Conservation (phyloP, 2,113 vertebrate genomes). For the Bubalus kerabau region DNA sequence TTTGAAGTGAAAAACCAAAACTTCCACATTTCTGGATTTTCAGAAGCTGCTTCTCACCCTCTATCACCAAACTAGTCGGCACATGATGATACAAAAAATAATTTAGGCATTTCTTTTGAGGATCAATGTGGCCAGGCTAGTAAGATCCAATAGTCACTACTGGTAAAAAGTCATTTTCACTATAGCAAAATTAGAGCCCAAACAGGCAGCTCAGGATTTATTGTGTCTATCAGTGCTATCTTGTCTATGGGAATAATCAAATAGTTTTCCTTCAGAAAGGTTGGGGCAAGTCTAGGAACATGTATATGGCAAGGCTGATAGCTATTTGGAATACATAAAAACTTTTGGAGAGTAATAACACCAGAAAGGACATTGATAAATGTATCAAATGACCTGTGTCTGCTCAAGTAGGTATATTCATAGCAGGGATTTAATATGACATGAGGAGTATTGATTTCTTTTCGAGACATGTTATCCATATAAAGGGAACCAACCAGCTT, state of each 20-base stretch:
- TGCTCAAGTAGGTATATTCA: not conserved
- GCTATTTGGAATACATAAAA: not conserved
- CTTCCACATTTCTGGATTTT: not conserved
- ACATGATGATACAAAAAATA: not conserved
- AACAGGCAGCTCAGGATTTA: conserved; percentile 43
- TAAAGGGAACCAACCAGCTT: not conserved
- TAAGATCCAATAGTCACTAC: not conserved
- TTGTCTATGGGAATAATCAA: conserved; percentile 28
- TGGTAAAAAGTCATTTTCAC: not conserved
- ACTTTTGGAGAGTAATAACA: not conserved
- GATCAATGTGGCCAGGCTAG: not conserved
- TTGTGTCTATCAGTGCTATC: not conserved
- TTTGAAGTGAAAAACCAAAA: conserved; percentile 33
- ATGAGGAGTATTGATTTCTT: conserved; percentile 4
- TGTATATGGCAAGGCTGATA: not conserved
- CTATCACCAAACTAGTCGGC: not conserved
- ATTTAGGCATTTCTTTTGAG: not conserved
- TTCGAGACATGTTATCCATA: not conserved
- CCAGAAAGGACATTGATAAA: conserved; percentile 38
- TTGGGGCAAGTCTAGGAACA: conserved; percentile 23
- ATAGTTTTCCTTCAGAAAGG: not conserved
- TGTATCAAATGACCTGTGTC: not conserved
- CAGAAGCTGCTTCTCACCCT: not conserved
- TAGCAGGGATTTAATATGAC: not conserved
- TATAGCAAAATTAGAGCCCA: conserved; percentile 23